phyloP scores from a whole-genome alignment of 2,888 invertebrate genomes.

The Arrhopalites spinosus region DNA sequence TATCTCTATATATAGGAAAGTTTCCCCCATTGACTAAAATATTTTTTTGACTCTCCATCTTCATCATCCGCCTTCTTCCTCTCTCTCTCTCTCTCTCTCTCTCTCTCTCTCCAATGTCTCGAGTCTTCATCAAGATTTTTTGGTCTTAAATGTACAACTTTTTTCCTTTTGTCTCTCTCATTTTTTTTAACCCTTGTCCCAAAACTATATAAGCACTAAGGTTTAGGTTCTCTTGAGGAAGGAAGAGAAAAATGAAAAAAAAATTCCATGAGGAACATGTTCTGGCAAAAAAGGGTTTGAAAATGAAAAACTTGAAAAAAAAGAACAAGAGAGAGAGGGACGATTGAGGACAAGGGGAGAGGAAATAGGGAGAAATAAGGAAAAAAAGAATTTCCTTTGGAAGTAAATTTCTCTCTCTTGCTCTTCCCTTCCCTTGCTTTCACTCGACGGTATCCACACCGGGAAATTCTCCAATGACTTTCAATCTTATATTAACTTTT shows the following conservation, averaged over 20 bases:
- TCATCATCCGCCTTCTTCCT: too few species aligned
- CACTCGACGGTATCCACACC: conserved; percentile 21
- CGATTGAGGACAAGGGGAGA: neutral
- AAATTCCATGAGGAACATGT: neutral
- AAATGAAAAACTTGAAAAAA: neutral
- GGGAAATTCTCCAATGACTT: conserved; percentile 32
- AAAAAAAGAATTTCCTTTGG: neutral
- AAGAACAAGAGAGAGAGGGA: neutral
- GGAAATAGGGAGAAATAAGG: neutral
- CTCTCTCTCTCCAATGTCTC: too few species aligned
- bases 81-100: too few species aligned
- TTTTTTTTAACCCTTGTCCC: too few species aligned
- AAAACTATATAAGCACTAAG: too few species aligned
- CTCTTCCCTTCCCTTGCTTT: neutral
- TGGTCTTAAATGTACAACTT: too few species aligned
- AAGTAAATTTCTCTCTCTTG: conserved; percentile 15
- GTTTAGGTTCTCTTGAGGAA: neutral
- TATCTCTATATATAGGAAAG: too few species aligned
- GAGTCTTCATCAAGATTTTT: too few species aligned
- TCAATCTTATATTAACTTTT: conserved; percentile 15
- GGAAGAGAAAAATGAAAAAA: neutral
- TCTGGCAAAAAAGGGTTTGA: too few species aligned
- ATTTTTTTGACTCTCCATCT: too few species aligned
- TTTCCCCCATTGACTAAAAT: too few species aligned
- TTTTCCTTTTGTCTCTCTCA: too few species aligned